Conservation (phyloP, 2,888 invertebrate genomes). For the Chelonus formosanus region DNA sequence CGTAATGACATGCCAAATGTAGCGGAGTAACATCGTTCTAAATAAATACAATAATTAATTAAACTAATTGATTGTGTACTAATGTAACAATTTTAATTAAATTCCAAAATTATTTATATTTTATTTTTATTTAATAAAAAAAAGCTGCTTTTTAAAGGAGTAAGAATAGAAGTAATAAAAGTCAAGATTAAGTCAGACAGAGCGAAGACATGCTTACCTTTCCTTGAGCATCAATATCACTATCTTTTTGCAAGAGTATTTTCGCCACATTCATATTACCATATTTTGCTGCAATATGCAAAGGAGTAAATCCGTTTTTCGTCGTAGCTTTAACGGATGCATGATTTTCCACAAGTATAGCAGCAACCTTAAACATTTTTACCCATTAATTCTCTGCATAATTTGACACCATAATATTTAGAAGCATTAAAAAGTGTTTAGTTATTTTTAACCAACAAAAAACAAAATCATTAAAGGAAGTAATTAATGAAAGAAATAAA, state of each 20-base stretch:
- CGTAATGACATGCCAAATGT: slow-evolving; percentile 97
- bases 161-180: no score
- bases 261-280: slow-evolving; percentile 92
- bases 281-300: slow-evolving; percentile 97
- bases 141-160: no score
- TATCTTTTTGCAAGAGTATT: slow-evolving; percentile 86
- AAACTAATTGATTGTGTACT: background rate
- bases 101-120: no score
- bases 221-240: slow-evolving; percentile 89
- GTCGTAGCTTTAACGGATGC: slow-evolving; percentile 92
- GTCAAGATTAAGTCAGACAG: background rate
- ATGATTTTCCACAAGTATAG: slow-evolving; percentile 88
- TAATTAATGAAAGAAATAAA: no score
- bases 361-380: slow-evolving; percentile 73
- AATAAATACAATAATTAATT: slow-evolving; percentile 5
- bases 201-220: slow-evolving; percentile 66
- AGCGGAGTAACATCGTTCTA: slow-evolving; percentile 93
- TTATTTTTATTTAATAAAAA: no score
- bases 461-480: no score
- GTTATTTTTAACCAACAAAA: no score
- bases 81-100: no score
- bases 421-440: no score
- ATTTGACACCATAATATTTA: no score
- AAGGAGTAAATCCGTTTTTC: slow-evolving; percentile 95
- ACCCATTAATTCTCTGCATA: no score